Conservation (phyloP, 2,888 invertebrate genomes). For the Pristionchus japonicus region DNA sequence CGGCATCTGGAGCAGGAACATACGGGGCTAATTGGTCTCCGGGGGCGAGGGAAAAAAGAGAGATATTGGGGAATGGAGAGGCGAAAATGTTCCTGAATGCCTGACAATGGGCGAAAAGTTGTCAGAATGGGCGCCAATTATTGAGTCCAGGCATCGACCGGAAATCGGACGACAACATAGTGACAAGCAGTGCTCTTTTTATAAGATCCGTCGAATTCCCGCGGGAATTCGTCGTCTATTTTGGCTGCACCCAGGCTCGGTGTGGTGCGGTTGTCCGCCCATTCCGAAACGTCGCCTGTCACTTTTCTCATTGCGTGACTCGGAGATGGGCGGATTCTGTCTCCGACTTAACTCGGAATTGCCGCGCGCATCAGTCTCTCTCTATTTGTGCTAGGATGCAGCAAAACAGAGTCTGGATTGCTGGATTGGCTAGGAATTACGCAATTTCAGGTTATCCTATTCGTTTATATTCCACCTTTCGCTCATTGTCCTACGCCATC, state of each 20-base stretch:
- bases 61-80: background rate
- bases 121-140: background rate
- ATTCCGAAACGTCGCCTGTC: slow-evolving; percentile 41
- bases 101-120: background rate
- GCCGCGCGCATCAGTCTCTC: background rate
- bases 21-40: background rate
- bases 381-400: background rate
- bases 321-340: background rate
- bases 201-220: background rate
- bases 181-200: background rate
- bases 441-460: background rate
- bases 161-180: slow-evolving; percentile 7
- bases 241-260: background rate
- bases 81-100: background rate
- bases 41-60: background rate
- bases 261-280: background rate
- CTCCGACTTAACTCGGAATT: background rate
- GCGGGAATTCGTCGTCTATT: slow-evolving; percentile 31
- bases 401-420: background rate
- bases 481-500: no score
- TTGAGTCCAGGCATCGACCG: background rate
- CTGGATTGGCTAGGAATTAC: background rate
- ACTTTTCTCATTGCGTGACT: slow-evolving; percentile 38
- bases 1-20: slow-evolving; percentile 15
- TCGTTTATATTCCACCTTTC: background rate